Evolutionary conservation across 2,797 vertebrate species (phyloP).

Genomic region (Psittacula echo): DNA sequence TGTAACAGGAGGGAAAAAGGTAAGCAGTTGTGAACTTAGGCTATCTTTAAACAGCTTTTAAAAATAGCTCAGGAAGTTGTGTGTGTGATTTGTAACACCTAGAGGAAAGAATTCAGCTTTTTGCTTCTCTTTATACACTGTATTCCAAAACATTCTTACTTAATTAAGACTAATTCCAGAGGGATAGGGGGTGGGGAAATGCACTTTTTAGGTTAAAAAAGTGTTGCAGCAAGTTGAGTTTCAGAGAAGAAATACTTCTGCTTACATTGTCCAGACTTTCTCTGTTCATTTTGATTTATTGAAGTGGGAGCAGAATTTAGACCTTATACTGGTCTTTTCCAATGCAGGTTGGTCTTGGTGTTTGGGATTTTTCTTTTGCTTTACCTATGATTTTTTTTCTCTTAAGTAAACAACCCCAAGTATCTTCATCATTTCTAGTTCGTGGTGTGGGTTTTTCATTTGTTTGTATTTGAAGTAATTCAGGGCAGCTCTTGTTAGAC

Average conservation of each 20-base stretch:
- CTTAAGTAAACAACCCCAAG: not conserved
- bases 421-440: not conserved
- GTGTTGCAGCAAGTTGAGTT: not conserved
- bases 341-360: not conserved
- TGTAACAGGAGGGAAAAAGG: constrained; percentile 98
- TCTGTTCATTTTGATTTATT: not conserved
- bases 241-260: not conserved
- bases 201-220: not conserved
- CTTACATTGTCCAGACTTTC: not conserved
- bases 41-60: not conserved
- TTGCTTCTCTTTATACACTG: not conserved
- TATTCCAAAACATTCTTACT: not conserved
- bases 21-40: constrained; percentile 60
- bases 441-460: not conserved
- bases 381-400: not conserved
- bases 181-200: not conserved
- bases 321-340: not conserved
- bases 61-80: not conserved
- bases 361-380: not conserved
- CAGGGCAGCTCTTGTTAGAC: not conserved
- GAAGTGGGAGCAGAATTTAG: not conserved
- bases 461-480: not conserved
- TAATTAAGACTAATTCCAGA: not conserved
- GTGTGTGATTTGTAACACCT: not conserved
- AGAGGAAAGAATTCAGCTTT: not conserved